phyloP scores from a whole-genome alignment of 2,113 vertebrate genomes.

The Tauraco erythrolophus region DNA sequence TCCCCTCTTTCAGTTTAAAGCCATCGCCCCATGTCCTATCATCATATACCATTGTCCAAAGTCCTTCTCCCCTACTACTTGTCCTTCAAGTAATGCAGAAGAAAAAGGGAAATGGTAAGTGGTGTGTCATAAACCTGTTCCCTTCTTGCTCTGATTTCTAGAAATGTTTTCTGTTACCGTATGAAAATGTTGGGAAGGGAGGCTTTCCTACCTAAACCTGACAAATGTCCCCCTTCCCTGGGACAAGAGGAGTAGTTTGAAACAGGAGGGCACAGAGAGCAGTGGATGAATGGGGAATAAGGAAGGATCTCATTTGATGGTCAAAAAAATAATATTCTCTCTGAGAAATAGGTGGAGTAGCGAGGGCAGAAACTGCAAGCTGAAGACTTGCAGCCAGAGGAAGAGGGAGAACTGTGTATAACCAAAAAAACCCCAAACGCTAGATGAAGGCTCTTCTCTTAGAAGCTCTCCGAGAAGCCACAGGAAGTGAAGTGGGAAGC shows the following conservation, averaged over 20 bases:
- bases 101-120: neutral
- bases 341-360: neutral
- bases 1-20: too few species aligned
- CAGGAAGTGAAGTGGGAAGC: neutral
- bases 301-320: neutral
- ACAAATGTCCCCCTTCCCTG: neutral
- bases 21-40: too few species aligned
- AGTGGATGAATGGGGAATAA: neutral
- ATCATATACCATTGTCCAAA: too few species aligned
- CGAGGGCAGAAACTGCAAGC: neutral
- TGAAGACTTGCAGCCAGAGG: neutral
- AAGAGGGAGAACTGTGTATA: neutral
- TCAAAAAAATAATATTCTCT: neutral
- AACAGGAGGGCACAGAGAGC: neutral
- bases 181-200: neutral
- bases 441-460: neutral
- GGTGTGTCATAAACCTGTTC: neutral
- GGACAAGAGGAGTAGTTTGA: neutral
- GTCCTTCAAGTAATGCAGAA: neutral
- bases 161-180: neutral
- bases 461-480: neutral
- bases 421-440: neutral
- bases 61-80: too few species aligned
- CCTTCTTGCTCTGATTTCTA: neutral
- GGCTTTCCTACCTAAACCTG: neutral